phyloP scores from a whole-genome alignment of 2,797 vertebrate species.

The Lithobates sylvaticus region DNA sequence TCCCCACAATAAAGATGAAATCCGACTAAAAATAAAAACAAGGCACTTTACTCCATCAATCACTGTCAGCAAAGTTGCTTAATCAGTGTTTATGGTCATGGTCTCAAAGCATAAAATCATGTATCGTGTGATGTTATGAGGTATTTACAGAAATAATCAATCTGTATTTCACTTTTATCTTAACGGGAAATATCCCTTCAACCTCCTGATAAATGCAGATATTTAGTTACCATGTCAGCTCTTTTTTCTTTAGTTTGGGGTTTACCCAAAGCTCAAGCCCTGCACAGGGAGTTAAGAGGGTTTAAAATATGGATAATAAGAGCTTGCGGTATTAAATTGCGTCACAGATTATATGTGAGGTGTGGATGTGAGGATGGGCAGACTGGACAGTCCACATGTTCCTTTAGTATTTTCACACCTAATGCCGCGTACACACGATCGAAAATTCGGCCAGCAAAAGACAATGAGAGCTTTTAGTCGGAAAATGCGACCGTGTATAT shows the following conservation, averaged over 20 bases:
- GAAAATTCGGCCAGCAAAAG: too few relatives aligned
- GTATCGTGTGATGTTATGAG: conserved; percentile 32
- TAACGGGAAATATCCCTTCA: conserved; percentile 38
- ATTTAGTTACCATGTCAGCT: conserved; percentile 43
- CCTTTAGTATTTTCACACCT: not conserved
- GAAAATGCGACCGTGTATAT: too few relatives aligned
- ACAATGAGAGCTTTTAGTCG: too few relatives aligned
- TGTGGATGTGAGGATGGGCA: too few relatives aligned
- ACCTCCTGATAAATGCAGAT: conserved; percentile 38
- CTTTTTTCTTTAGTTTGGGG: conserved; percentile 22
- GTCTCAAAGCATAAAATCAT: conserved; percentile 48
- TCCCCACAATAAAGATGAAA: conserved; percentile 13
- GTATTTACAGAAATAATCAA: conserved; percentile 47
- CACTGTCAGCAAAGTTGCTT: conserved; percentile 46
- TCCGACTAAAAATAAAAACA: conserved; percentile 22
- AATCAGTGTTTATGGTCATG: conserved; percentile 47
- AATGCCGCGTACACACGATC: too few relatives aligned
- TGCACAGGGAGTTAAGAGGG: not conserved
- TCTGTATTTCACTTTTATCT: conserved; percentile 40
- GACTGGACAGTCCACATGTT: not conserved
- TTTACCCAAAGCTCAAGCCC: not conserved
- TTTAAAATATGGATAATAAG: not conserved
- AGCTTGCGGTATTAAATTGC: not conserved
- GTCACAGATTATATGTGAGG: not conserved
- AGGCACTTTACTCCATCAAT: conserved; percentile 18